Conservation (phyloP, 2,797 vertebrate genomes). For the Heteromormyrus szaboi region DNA sequence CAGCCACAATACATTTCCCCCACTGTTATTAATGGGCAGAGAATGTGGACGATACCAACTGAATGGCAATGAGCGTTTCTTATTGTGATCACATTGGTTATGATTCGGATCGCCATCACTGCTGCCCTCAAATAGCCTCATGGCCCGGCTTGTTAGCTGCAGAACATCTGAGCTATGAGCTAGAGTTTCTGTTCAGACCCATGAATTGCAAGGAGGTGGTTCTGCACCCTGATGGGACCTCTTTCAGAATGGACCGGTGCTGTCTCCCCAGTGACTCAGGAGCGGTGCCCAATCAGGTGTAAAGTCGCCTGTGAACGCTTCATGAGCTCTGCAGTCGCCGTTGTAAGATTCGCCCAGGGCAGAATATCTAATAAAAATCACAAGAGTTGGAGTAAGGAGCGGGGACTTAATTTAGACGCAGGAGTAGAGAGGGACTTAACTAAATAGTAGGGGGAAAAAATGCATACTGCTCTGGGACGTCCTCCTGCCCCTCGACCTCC, state of each 20-base stretch:
- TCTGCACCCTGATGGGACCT: neutral
- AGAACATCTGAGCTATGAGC: neutral
- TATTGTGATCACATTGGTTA: neutral
- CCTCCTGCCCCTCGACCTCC: neutral
- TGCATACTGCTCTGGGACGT: neutral
- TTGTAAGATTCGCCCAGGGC: neutral
- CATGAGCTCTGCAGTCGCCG: neutral
- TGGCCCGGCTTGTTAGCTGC: neutral
- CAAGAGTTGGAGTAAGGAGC: neutral
- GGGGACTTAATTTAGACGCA: neutral
- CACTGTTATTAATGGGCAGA: neutral
- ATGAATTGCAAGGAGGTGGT: neutral
- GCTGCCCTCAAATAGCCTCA: neutral
- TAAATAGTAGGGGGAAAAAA: neutral
- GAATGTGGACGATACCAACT: neutral
- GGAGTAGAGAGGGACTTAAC: neutral
- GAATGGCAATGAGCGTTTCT: neutral
- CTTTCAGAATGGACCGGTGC: neutral
- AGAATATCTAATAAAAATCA: neutral
- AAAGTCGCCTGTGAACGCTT: neutral
- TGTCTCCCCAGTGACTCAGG: neutral
- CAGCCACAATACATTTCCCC: neutral
- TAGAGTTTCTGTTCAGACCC: neutral
- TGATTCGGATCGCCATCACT: neutral
- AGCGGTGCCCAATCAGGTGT: neutral